These are phyloP conservation scores for Sebastes trivittatus DNA, from an alignment of 2,797 vertebrate genomes.

Conservation along the genomic window DNA sequence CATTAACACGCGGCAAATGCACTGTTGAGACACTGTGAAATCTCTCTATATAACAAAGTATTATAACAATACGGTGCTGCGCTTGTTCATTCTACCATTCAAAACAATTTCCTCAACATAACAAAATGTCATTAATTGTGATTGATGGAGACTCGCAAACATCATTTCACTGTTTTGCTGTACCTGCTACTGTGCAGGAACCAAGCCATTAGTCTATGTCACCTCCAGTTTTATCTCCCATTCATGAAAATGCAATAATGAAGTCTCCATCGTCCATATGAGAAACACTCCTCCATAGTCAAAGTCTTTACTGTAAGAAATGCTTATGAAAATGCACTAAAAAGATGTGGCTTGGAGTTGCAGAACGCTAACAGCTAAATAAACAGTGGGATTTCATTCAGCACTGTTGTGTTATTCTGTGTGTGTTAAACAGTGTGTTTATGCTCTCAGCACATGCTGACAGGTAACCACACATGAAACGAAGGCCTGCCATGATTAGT, in stretches of 20 bases:
- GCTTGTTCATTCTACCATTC: slow-evolving; percentile 44
- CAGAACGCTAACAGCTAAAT: slow-evolving; percentile 11
- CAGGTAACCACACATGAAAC: slow-evolving; percentile 34
- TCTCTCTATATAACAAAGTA: slow-evolving; percentile 11
- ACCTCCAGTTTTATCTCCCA: slow-evolving; percentile 59
- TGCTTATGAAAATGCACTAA: background rate
- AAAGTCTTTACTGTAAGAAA: slow-evolving; percentile 15
- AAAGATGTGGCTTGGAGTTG: slow-evolving; percentile 6
- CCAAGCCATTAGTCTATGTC: slow-evolving; percentile 78
- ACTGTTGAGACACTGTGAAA: slow-evolving; percentile 9
- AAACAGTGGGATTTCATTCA: slow-evolving; percentile 1
- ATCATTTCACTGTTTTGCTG: slow-evolving; percentile 77
- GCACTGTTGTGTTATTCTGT: slow-evolving; percentile 13
- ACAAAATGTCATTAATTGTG: slow-evolving; percentile 78
- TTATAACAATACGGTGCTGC: background rate
- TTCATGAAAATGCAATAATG: slow-evolving; percentile 73
- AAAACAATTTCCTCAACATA: slow-evolving; percentile 57
- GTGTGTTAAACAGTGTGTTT: slow-evolving; percentile 42
- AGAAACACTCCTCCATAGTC: slow-evolving; percentile 5
- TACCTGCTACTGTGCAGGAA: slow-evolving; percentile 74
- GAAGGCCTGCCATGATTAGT: slow-evolving; percentile 44
- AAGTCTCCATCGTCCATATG: slow-evolving; percentile 45
- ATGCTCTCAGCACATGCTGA: slow-evolving; percentile 28
- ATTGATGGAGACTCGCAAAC: slow-evolving; percentile 72
- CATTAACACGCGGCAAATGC: background rate